A percentile compares a stretch with the other conserved stretches of the same genome.
Evolutionary conservation across 2,113 vertebrate species (phyloP).

Genomic region (Austrofundulus limnaeus): DNA sequence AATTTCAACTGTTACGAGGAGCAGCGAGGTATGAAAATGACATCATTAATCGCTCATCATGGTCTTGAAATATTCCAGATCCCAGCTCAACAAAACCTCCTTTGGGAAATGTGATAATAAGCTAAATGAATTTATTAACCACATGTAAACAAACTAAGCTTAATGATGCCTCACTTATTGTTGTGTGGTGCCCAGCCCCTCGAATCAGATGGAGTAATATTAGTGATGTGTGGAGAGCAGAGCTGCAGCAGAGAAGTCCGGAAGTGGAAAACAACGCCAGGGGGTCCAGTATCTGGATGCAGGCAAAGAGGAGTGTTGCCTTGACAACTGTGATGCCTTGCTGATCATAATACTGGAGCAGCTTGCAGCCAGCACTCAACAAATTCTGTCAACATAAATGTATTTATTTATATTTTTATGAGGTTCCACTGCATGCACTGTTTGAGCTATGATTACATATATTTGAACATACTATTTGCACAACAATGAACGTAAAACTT

Average conservation of each 20-base stretch:
- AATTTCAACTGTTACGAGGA: neutral
- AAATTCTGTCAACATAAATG: constrained; percentile 1
- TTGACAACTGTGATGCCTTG: constrained; percentile 77
- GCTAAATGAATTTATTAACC: constrained; percentile 1
- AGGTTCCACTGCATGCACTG: neutral
- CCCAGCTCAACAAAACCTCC: neutral
- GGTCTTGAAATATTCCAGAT: constrained; percentile 2
- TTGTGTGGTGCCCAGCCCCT: neutral
- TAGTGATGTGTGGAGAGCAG: constrained; percentile 17
- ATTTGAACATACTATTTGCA: neutral
- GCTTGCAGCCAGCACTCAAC: constrained; percentile 41
- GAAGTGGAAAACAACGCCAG: constrained; percentile 68
- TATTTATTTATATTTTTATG: neutral
- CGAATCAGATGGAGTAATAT: constrained; percentile 1
- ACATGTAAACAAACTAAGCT: neutral
- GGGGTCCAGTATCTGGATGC: constrained; percentile 73
- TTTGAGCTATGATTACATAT: constrained; percentile 1
- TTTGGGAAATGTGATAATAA: constrained; percentile 4
- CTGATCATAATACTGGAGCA: constrained; percentile 67
- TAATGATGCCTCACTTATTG: neutral
- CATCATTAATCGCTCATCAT: neutral
- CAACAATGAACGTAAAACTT: too few relatives aligned
- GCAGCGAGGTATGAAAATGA: constrained; percentile 3
- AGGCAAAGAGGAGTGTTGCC: constrained; percentile 75
- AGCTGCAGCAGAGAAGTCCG: constrained; percentile 30